A percentile compares a stretch with the other conserved stretches of the same genome.
These are phyloP conservation scores for Agraylea sexmaculata DNA, from an alignment of 1,140 invertebrate genomes.

Conservation along the genomic window DNA sequence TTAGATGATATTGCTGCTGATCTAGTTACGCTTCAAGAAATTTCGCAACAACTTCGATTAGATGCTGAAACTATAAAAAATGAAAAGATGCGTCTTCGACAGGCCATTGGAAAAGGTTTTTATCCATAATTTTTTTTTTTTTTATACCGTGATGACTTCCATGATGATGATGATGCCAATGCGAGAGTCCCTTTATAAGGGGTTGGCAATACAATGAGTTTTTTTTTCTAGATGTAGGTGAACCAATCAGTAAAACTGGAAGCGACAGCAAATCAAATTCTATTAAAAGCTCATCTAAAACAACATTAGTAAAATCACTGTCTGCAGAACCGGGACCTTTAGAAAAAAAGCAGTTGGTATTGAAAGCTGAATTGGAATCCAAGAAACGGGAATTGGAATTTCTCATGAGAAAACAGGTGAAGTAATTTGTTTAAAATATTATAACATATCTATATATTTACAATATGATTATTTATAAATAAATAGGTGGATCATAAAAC, in stretches of 20 bases:
- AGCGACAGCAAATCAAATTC: no score
- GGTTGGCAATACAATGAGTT: no score
- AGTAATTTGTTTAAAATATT: constrained; percentile 1
- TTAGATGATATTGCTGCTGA: neutral
- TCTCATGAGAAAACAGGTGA: constrained; percentile 33
- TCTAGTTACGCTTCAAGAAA: constrained; percentile 28
- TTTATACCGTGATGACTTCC: neutral
- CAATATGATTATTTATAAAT: neutral
- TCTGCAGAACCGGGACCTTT: constrained; percentile 25
- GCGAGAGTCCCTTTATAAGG: no score
- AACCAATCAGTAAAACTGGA: no score
- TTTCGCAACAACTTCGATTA: constrained; percentile 33
- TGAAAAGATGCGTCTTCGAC: constrained; percentile 31
- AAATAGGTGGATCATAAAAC: constrained; percentile 18
- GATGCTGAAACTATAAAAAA: constrained; percentile 35
- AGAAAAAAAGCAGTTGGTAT: constrained; percentile 31
- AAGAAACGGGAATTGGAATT: constrained; percentile 35
- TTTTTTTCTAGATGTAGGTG: no score
- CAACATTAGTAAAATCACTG: no score
- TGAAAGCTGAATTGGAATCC: constrained; percentile 33
- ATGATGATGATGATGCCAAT: neutral
- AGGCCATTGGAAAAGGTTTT: constrained; percentile 34
- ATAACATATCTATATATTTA: neutral
- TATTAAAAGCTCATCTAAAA: no score
- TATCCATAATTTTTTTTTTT: neutral